A percentile compares a stretch with the other conserved stretches of the same genome.
These are phyloP conservation scores for Gracilinanus agilis DNA, from an alignment of 2,113 vertebrate species.

Conservation along the genomic window DNA sequence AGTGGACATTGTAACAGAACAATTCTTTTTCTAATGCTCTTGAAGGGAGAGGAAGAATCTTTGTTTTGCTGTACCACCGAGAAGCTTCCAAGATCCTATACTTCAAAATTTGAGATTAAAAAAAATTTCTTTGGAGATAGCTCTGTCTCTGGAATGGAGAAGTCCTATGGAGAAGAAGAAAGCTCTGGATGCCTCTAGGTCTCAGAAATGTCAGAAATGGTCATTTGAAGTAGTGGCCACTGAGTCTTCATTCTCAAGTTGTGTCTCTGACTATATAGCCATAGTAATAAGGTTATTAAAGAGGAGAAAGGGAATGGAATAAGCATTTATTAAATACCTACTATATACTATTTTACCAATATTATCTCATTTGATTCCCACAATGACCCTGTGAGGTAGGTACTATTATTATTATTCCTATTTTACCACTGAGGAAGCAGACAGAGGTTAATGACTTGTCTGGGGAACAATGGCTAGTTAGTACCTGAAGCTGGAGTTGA, in stretches of 20 bases:
- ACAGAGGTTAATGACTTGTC: neutral
- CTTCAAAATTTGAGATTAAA: neutral
- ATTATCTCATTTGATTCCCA: neutral
- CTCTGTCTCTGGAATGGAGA: neutral
- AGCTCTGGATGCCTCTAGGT: neutral
- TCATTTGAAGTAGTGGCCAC: neutral
- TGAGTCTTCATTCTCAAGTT: neutral
- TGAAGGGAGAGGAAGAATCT: no score
- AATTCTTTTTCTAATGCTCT: no score
- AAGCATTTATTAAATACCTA: neutral
- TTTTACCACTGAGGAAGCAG: neutral
- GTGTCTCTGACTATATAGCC: neutral
- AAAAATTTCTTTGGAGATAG: neutral
- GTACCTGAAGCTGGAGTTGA: neutral
- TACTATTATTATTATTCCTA: neutral
- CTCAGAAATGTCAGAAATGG: neutral
- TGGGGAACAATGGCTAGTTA: neutral
- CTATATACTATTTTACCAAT: neutral
- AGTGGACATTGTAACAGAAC: no score
- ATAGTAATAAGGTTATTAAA: neutral
- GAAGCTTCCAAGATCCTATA: neutral
- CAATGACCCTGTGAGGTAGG: neutral
- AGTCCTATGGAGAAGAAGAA: neutral
- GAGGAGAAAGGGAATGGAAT: neutral
- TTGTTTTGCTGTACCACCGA: neutral